phyloP scores from a whole-genome alignment of 2,113 vertebrate species.

The Nesoenas mayeri region DNA sequence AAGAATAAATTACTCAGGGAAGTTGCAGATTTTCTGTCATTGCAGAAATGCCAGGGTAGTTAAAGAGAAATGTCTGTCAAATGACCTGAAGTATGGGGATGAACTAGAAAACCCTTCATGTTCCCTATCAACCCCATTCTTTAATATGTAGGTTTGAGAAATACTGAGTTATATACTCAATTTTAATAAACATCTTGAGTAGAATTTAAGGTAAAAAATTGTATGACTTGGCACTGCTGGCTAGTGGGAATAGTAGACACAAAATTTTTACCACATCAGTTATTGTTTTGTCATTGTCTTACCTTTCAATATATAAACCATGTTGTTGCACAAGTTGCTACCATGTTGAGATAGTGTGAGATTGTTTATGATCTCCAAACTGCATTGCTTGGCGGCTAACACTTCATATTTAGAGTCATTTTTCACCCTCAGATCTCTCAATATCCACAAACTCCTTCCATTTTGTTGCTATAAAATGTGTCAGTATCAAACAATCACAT shows the following conservation, averaged over 20 bases:
- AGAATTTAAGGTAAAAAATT: background rate
- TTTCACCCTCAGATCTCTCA: background rate
- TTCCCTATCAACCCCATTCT: background rate
- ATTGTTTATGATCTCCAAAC: background rate
- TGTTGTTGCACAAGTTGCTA: background rate
- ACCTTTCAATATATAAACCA: background rate
- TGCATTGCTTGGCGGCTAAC: background rate
- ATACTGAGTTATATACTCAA: background rate
- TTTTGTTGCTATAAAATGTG: background rate
- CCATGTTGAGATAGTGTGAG: background rate
- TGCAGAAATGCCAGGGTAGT: background rate
- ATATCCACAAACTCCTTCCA: background rate
- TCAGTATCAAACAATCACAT: background rate
- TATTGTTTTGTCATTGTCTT: background rate
- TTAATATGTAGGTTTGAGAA: background rate
- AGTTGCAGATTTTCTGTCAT: background rate
- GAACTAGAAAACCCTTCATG: background rate
- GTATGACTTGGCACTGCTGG: background rate
- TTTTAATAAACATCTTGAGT: background rate
- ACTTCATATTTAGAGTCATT: background rate
- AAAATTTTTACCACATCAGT: background rate
- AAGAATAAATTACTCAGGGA: background rate
- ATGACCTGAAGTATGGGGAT: background rate
- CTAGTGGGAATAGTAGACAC: background rate
- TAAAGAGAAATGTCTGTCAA: background rate